These are phyloP conservation scores for Thyatira batis DNA, from an alignment of 2,888 invertebrate species.

Conservation along the genomic window DNA sequence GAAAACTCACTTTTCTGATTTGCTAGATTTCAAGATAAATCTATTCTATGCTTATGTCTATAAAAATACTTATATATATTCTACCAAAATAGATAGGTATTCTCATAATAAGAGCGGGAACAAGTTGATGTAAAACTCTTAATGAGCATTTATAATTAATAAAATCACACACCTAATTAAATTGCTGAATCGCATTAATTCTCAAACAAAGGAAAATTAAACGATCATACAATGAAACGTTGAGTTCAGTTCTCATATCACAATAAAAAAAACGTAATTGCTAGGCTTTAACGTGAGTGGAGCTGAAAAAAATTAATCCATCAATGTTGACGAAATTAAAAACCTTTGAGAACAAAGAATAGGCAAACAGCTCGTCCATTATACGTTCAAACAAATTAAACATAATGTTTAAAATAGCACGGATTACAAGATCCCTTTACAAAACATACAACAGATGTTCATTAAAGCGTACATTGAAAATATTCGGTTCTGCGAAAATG, in stretches of 20 bases:
- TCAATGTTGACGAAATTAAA: not conserved
- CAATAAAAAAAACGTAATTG: not conserved
- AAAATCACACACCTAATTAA: no score
- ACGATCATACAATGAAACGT: no score
- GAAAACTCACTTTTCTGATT: no score
- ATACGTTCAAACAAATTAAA: constrained; percentile 39
- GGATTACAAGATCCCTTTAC: constrained; percentile 28
- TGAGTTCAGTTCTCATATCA: not conserved
- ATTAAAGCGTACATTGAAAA: constrained; percentile 11
- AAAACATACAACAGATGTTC: constrained; percentile 15
- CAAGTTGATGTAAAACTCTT: no score
- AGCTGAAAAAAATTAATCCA: not conserved
- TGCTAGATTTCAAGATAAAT: no score
- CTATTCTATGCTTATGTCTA: no score
- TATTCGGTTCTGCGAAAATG: not conserved
- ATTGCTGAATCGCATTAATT: no score
- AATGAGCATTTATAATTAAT: no score
- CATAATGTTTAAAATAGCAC: constrained; percentile 28
- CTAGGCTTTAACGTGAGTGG: not conserved
- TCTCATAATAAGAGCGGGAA: no score
- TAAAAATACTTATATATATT: no score
- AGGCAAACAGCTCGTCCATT: constrained; percentile 33
- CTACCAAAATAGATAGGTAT: no score
- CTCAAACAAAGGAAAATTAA: no score
- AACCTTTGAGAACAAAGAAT: constrained; percentile 1